These are phyloP conservation scores for Drosophila hamatofila DNA, from an alignment of 2,888 invertebrate genomes.

Conservation along the genomic window DNA sequence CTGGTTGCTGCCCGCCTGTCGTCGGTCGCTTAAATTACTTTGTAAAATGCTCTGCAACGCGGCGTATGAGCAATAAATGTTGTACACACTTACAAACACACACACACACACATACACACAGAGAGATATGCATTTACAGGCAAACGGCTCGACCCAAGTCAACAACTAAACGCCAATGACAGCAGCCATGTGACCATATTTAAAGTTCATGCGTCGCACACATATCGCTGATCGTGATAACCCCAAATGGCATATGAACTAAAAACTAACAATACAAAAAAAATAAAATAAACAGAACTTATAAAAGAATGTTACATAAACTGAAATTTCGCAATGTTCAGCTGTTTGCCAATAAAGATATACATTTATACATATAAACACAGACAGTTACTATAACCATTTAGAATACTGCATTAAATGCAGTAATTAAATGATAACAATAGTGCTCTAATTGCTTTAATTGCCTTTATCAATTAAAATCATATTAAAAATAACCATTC, in stretches of 20 bases:
- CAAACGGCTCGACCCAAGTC: conserved; percentile 41
- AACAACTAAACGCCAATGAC: conserved; percentile 51
- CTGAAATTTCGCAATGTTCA: not conserved
- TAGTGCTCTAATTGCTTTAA: conserved; percentile 2
- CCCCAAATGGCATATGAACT: not conserved
- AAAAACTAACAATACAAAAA: not conserved
- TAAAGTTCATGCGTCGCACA: conserved; percentile 31
- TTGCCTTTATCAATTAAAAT: conserved; percentile 6
- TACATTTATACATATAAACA: not conserved
- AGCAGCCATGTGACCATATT: conserved; percentile 21
- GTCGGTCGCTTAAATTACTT: conserved; percentile 72
- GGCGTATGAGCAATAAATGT: conserved; percentile 72
- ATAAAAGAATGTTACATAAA: not conserved
- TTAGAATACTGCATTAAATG: conserved; percentile 3
- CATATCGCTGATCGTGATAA: conserved; percentile 15
- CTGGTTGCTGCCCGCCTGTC: conserved; percentile 55
- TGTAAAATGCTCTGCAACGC: conserved; percentile 72
- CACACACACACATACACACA: conserved; percentile 9
- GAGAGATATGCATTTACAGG: not conserved
- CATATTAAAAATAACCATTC: conserved; percentile 4
- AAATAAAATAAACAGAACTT: not conserved
- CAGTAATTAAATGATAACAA: conserved; percentile 10
- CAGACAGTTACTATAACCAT: not conserved
- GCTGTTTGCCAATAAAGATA: not conserved
- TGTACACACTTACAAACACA: conserved; percentile 27